A percentile compares a stretch with the other conserved stretches of the same genome.
phyloP scores from a whole-genome alignment of 30 jellyfish, hydroid and myxozoan species.

The Hydractinia echinata region DNA sequence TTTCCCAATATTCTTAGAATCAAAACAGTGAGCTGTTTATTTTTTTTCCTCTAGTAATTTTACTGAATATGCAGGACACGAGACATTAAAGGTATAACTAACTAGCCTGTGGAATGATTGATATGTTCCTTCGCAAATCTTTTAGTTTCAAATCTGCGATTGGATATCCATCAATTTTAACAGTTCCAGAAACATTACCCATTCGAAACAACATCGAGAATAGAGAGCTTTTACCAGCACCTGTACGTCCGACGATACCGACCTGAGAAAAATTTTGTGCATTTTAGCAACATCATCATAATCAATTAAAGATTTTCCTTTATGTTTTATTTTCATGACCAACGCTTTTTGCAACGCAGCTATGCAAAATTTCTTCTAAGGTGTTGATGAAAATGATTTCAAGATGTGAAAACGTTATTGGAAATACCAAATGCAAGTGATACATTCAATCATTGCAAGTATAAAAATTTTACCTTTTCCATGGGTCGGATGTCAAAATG shows the following conservation, averaged over 20 bases:
- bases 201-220: conserved; percentile 65
- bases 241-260: conserved; percentile 90
- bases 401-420: not conserved
- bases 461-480: conserved; percentile 37
- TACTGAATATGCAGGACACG: too few species aligned
- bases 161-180: conserved; percentile 57
- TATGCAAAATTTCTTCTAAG: not conserved
- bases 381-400: not conserved
- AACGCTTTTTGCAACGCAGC: too few species aligned
- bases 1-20: too few species aligned
- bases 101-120: conserved; percentile 89
- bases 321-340: too few species aligned
- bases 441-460: too few species aligned
- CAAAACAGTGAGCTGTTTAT: too few species aligned
- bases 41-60: too few species aligned
- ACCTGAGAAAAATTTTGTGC: conserved; percentile 26
- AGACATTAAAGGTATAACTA: too few species aligned
- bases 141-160: conserved; percentile 41
- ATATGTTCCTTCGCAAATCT: conserved; percentile 54
- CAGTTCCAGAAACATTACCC: conserved; percentile 51
- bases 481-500: conserved; percentile 36
- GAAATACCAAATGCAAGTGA: not conserved
- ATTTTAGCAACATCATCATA: not conserved
- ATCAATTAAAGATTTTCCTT: not conserved
- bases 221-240: conserved; percentile 86